These are phyloP conservation scores for Pammene aurita DNA, from an alignment of 2,888 invertebrate species.

Conservation along the genomic window DNA sequence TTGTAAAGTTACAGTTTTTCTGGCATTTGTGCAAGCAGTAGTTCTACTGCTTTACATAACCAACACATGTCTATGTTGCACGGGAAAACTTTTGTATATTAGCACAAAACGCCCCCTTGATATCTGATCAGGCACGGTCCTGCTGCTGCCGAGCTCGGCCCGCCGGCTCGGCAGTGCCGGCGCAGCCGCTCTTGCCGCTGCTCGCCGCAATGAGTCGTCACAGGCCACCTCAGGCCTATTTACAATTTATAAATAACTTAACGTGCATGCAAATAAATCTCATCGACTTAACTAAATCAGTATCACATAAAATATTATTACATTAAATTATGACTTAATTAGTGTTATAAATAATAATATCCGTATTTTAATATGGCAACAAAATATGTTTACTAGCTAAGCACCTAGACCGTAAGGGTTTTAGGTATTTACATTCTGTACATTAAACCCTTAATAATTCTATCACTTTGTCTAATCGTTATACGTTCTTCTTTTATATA, in stretches of 20 bases:
- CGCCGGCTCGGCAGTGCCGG: background rate
- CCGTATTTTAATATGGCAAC: constrained; percentile 83
- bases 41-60: too few relatives aligned
- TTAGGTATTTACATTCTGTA: constrained; percentile 79
- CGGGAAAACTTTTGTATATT: background rate
- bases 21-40: too few relatives aligned
- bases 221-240: constrained; percentile 6
- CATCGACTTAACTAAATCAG: constrained; percentile 63
- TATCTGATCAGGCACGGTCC: background rate
- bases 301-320: constrained; percentile 79
- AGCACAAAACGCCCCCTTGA: background rate
- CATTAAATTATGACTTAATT: constrained; percentile 77
- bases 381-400: constrained; percentile 80
- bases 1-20: too few relatives aligned
- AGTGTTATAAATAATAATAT: constrained; percentile 80
- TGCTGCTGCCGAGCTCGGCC: constrained; percentile 2
- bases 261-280: constrained; percentile 30
- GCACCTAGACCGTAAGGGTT: constrained; percentile 78
- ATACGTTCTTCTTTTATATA: constrained; percentile 60
- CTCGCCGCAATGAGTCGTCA: background rate
- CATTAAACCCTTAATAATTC: constrained; percentile 60
- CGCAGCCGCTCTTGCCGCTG: background rate
- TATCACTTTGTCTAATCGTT: constrained; percentile 63
- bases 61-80: too few relatives aligned
- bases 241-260: constrained; percentile 35